Base-by-base conservation (phyloP, 1,140 invertebrate genomes). In the Drosophila kurseongensis region DNA sequence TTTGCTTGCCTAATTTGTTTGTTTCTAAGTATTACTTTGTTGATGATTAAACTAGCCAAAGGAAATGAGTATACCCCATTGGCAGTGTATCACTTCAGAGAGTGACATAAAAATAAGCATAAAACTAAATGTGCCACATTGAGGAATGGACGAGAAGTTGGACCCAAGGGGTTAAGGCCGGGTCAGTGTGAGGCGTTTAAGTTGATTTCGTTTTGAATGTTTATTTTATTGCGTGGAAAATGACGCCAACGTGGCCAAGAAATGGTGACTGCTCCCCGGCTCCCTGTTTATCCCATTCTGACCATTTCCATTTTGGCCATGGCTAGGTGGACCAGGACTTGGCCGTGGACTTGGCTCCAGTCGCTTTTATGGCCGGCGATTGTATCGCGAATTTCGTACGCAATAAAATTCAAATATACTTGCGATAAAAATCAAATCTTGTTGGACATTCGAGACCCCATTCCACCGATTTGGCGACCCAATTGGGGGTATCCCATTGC, bases 361-460 rank as follows among this genome's bases (percentile, higher is more conserved):
- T 80, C 80, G 69, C 68, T 84, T 89, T 89, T 80, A 89, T 89
- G 77, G 73, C 76, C 80, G 40, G 62, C 80, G 84, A 89, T 89
- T 84, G 72, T 89, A 89, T 89, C 84, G 66, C 62, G 76, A 74
- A 90, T 90, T 88, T 89, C 83, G 84, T 91, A 91, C 78, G 89
- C 82, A 91, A 91, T 91, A 91, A 91, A 91, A 91, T 91, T 91
- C 89, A 91, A 91, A 91, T 91, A 88, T 85, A 91, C 82, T 89
- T 80, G 84, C 78, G 89, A 91, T 91, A 91, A 91, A 89, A 91
- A 91, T 91, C 89, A 91, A 91, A 91, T 91, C 81, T 91, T 77
- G 80, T 88, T 81, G 79, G 82, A 76, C 82, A 89, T 89, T 89
- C 62, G 58, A 79, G 65, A 51, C 61, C 38, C 45, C 61, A 50